Base-by-base conservation (phyloP, 2,888 invertebrate species). In the Napeogenes sylphis region DNA sequence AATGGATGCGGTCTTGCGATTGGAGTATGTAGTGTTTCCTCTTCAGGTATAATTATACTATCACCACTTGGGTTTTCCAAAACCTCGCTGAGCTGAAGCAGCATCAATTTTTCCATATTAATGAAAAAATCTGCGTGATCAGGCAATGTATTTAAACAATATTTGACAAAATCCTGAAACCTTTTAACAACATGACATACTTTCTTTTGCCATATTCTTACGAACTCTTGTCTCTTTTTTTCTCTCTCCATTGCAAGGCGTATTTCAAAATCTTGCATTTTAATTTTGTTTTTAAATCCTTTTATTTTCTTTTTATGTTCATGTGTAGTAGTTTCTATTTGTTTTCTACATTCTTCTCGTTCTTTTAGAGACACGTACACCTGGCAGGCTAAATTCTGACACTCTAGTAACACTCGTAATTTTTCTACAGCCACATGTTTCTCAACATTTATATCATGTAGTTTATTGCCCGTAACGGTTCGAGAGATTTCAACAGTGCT, bases 331-430 rank as follows among this genome's bases (percentile, higher is more conserved):
- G 71, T 64, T 21, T 82, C 73, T 2, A 80, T 74, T 73, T 83
- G 78, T 71, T 81, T 81, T 54, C 74, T 62, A 58, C 81, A 82
- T 65, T 79, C 82, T 62, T 85, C 83, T 65, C 79, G 77, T 72
- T 90, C 90, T 73, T 87, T 89, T 14, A 88, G 63, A n/a, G 87
- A 85, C 2, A 89, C 83, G 68, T 90, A 90, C 6, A 86, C 76
- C 75, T 85, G 83, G 74, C 90, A 89, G 6, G 90, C 90, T n/a
- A 89, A 72, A 59, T 84, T 89, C 71, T 84, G 83, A 67, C 83
- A 84, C 71, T 86, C 79, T 3, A 87, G 71, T 32, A 81, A 70
- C 46, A 83, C 73, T 59, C 84, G 74, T 13, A 86, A 56, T 58
- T 84, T 89, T 67, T 88, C 85, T 61, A 87, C 69, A 35, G 82